phyloP scores from a whole-genome alignment of 2,113 vertebrate genomes.

The Thinocorus orbignyianus region DNA sequence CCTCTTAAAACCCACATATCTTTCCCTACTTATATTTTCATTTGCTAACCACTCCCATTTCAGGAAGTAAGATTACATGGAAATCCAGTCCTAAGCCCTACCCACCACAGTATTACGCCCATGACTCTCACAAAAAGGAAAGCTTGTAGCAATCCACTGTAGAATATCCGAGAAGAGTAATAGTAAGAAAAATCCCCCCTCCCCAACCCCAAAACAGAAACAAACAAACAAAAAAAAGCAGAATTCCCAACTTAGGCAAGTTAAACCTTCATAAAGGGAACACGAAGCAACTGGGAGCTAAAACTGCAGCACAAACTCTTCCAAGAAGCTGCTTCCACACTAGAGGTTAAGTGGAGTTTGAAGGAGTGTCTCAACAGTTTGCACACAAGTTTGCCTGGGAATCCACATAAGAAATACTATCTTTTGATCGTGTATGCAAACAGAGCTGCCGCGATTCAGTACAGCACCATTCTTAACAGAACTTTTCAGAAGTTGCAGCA shows the following conservation, averaged over 20 bases:
- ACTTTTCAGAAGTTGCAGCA: background rate
- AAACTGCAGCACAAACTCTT: background rate
- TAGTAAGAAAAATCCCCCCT: background rate
- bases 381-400: background rate
- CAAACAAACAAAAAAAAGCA: background rate
- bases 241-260: constrained; percentile 8
- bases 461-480: constrained; percentile 14
- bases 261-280: constrained; percentile 48
- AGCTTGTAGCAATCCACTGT: background rate
- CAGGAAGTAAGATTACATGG: background rate
- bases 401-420: background rate
- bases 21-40: constrained; percentile 4
- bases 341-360: background rate
- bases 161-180: background rate
- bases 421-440: background rate
- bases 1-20: constrained; percentile 2
- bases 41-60: constrained; percentile 1
- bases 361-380: background rate
- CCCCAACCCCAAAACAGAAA: background rate
- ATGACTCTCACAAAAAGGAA: background rate
- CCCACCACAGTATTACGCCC: constrained; percentile 6
- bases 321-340: background rate
- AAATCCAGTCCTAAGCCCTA: constrained; percentile 44
- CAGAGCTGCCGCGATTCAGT: constrained; percentile 14
- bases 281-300: background rate